Conservation (phyloP, 2,113 vertebrate species). For the Herpailurus yagouaroundi region DNA sequence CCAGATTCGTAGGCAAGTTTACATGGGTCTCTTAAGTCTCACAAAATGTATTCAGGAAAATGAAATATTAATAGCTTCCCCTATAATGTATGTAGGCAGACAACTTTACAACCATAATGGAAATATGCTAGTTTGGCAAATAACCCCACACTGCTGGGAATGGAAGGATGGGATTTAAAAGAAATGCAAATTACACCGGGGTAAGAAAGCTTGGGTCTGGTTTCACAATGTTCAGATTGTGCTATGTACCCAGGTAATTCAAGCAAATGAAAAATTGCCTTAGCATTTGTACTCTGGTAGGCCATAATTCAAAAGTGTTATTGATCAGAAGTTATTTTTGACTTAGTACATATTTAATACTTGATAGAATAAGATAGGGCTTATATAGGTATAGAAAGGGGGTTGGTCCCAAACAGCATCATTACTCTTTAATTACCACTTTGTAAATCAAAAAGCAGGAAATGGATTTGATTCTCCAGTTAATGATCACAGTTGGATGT, state of each 20-base stretch:
- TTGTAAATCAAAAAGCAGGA: neutral
- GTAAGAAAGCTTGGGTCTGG: neutral
- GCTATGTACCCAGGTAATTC: neutral
- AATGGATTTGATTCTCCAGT: neutral
- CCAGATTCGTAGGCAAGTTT: conserved; percentile 37
- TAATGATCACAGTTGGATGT: neutral
- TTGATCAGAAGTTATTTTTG: conserved; percentile 34
- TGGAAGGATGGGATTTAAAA: conserved; percentile 39
- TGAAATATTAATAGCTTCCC: conserved; percentile 28
- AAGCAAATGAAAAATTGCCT: conserved; percentile 13
- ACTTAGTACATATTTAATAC: neutral
- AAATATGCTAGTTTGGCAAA: conserved; percentile 40
- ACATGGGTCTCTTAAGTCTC: conserved; percentile 12
- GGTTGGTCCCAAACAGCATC: neutral
- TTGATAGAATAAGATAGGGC: neutral
- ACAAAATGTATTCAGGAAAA: conserved; percentile 46
- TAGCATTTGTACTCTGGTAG: neutral
- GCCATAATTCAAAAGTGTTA: neutral
- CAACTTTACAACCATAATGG: conserved; percentile 39
- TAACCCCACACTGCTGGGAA: conserved; percentile 42
- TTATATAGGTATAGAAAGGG: neutral
- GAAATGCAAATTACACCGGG: conserved; percentile 28
- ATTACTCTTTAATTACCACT: neutral
- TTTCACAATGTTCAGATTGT: conserved; percentile 42
- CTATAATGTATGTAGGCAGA: conserved; percentile 3